These are phyloP conservation scores for Helogale parvula DNA, from an alignment of 2,113 vertebrate species.

Conservation along the genomic window DNA sequence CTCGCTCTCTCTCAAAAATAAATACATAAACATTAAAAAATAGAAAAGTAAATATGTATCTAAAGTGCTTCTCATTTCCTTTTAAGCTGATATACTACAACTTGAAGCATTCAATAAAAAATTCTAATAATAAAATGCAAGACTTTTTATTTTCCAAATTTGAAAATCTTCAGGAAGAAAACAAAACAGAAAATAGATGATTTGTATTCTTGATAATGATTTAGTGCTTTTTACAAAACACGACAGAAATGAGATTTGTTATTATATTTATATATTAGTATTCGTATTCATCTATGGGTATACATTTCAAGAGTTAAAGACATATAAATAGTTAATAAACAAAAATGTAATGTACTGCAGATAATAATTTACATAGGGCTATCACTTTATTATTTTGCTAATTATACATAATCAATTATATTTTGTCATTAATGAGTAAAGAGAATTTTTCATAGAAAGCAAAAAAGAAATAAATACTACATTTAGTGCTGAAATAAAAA, in stretches of 20 bases:
- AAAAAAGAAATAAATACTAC: not conserved
- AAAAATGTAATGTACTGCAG: accelerated
- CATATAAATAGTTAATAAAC: not conserved
- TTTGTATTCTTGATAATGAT: not conserved
- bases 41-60: not conserved
- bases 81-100: not conserved
- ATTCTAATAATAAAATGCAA: not conserved
- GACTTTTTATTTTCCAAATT: not conserved
- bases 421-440: not conserved
- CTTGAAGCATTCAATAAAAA: not conserved
- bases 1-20: no score
- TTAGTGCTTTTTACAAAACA: not conserved
- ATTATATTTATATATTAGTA: not conserved
- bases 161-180: not conserved
- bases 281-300: not conserved
- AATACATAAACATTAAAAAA: not conserved
- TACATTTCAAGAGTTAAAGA: not conserved
- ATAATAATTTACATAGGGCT: not conserved
- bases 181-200: not conserved
- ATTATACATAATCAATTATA: not conserved
- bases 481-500: not conserved
- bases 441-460: not conserved
- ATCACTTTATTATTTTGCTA: not conserved
- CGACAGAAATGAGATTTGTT: not conserved
- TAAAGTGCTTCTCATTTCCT: not conserved